Evolutionary conservation across 2,888 invertebrate genomes (phyloP), one percentile per base, ranked within the genome.

Genomic region (Drosophila yooni): DNA sequence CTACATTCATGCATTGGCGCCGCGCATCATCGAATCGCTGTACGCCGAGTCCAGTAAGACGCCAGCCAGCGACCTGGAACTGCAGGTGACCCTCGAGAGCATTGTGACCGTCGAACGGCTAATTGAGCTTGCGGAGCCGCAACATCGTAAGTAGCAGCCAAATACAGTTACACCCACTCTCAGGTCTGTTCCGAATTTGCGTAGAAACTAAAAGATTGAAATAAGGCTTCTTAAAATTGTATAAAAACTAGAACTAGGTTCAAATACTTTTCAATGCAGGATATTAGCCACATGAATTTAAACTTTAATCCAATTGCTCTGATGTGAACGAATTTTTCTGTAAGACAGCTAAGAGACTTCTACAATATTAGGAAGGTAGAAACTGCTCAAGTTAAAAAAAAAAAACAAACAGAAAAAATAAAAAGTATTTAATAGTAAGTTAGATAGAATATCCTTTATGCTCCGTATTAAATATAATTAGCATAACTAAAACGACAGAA

Each of bases 1-100:
- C 0, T 97, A 96, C 89, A 97, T 98, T 81, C 97, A 97, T 85
- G 95, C 96, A 0, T 93, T 97, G 74, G 97, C 97, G 10, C 97
- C 97, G 5, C 94, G 96, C 82, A 94, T 98, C 62, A 95, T 97
- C 40, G 96, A 97, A 92, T 95, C 95, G 88, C 94, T 97, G 54
- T 96, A 96, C 90, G 94, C 94, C 11, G 95, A 96, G 60, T 93
- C 94, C 58, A 94, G 95, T 51, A 94, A 95, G 75, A 94, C 94
- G 77, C 94, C 96, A 13, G 93, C 94, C 66, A 94, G 94, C 15
- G 96, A 97, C 73, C 92, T 94, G n/a, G 96, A 97, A 89, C 93
- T 97, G 54, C 94, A 95, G 36, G 95, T 97, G 56, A 95, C 96
- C 18, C 93, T 96, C 53, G 97, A 97, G 92, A 95, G 96, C 75